These are phyloP conservation scores for Aradus depressus DNA, from an alignment of 2,888 invertebrate genomes.

Conservation along the genomic window DNA sequence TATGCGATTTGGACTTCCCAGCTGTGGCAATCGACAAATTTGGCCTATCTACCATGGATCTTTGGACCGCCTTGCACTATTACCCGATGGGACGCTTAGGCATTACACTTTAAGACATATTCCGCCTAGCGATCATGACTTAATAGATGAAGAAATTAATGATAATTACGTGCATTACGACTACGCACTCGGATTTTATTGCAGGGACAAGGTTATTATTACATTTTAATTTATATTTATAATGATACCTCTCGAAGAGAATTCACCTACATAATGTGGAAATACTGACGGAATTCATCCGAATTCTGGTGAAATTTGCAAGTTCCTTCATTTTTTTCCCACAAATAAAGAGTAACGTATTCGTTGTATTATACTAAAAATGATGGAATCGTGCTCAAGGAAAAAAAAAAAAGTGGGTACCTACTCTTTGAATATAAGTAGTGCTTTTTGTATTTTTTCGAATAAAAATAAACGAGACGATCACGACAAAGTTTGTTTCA, in stretches of 20 bases:
- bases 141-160: conserved; percentile 36
- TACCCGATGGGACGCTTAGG: conserved; percentile 58
- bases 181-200: conserved; percentile 64
- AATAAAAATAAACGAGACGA: no score
- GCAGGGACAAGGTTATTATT: conserved; percentile 58
- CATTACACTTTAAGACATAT: conserved; percentile 56
- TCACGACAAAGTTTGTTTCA: no score
- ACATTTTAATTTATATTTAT: conserved; percentile 28
- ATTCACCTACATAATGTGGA: no score
- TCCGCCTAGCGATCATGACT: conserved; percentile 42
- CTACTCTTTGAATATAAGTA: no score
- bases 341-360: no score
- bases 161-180: conserved; percentile 41
- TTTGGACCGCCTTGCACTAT: conserved; percentile 50
- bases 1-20: conserved; percentile 53
- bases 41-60: conserved; percentile 56
- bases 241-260: background rate
- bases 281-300: no score
- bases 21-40: conserved; percentile 57
- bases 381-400: no score
- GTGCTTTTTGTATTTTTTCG: no score
- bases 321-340: background rate
- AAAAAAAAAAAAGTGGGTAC: no score
- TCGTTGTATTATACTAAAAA: no score
- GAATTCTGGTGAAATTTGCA: background rate